A percentile compares a stretch with the other conserved stretches of the same genome.
Conservation (phyloP, 1,140 invertebrate species). For the Drosophila eugracilis region DNA sequence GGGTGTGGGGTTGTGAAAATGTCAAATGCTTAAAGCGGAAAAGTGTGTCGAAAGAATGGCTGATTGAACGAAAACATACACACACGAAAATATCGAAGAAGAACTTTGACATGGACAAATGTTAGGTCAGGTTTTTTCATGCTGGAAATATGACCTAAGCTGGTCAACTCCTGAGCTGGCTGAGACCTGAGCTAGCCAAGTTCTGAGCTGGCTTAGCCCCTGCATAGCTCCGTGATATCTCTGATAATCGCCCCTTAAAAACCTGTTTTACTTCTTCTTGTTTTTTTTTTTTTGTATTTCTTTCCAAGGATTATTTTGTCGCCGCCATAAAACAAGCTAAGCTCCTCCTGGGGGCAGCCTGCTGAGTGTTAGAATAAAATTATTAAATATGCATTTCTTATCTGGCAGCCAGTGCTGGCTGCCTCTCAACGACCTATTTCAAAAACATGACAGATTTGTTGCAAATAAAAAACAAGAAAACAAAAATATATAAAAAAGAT, state of each 20-base stretch:
- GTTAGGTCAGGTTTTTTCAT: too few relatives aligned
- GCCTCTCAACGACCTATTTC: background rate
- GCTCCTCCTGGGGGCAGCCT: background rate
- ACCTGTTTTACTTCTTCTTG: too few relatives aligned
- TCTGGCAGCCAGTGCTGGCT: background rate
- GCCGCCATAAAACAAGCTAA: background rate
- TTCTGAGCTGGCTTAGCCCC: background rate
- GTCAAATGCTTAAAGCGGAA: background rate
- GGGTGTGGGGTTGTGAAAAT: background rate
- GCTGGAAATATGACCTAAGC: too few relatives aligned
- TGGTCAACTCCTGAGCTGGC: too few relatives aligned
- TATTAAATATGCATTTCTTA: constrained; percentile 7
- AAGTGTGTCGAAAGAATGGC: background rate
- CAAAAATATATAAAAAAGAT: background rate
- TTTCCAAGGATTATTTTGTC: background rate
- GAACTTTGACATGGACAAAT: constrained; percentile 8
- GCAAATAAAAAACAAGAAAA: background rate
- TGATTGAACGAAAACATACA: constrained; percentile 19
- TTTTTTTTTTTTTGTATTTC: too few relatives aligned
- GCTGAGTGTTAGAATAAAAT: constrained; percentile 1
- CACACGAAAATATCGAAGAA: background rate
- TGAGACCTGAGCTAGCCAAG: too few relatives aligned
- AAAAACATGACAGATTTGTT: constrained; percentile 3
- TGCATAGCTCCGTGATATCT: background rate
- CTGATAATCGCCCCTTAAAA: background rate